Evolutionary conservation across 2,888 invertebrate species (phyloP), one percentile per base, ranked within the genome.

Genomic region (Megaustenia siamemsis): DNA sequence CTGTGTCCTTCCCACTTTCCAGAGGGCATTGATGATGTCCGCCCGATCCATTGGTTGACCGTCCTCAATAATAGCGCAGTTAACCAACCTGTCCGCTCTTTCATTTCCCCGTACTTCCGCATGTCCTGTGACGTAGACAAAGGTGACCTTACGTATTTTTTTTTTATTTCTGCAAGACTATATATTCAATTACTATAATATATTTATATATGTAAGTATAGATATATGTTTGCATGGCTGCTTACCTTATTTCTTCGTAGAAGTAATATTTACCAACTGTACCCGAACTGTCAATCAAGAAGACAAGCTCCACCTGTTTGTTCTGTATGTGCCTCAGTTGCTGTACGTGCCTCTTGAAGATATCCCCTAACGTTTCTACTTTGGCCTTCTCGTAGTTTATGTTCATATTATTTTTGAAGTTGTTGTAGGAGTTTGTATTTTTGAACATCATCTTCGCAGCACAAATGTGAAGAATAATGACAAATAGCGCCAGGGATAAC

Each of bases 211-310:
- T n/a, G n/a, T n/a, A n/a, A n/a, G n/a, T n/a, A n/a, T n/a, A n/a
- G n/a, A n/a, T n/a, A n/a, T n/a, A n/a, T n/a, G n/a, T n/a, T n/a
- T n/a, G n/a, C n/a, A n/a, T n/a, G n/a, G 15, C 56, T 45, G 1
- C 78, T 69, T 79, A 84, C 87, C 95, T 95, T 77, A 96, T 92
- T 92, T 96, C 96, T 91, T 96, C 96, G 86, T 94, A 94, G 92
- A 96, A 96, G 93, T 96, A 96, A 35, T 94, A 93, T 87, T 95
- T 94, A 0, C 96, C 96, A 3, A 96, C 96, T 88, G 96, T 96
- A 0, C 96, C 96, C n/a, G 96, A 96, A 24, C 96, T 95, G 90
- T 96, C 96, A 73, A 96, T 95, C 73, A 96, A 93, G 92, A 96
- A 96, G 43, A 96, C 95, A 63, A 96, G 93, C 90, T 96, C 96